Evolutionary conservation across 2,888 invertebrate genomes (phyloP), one percentile per base, ranked within the genome.

Genomic region (Tenthredo distinguenda): DNA sequence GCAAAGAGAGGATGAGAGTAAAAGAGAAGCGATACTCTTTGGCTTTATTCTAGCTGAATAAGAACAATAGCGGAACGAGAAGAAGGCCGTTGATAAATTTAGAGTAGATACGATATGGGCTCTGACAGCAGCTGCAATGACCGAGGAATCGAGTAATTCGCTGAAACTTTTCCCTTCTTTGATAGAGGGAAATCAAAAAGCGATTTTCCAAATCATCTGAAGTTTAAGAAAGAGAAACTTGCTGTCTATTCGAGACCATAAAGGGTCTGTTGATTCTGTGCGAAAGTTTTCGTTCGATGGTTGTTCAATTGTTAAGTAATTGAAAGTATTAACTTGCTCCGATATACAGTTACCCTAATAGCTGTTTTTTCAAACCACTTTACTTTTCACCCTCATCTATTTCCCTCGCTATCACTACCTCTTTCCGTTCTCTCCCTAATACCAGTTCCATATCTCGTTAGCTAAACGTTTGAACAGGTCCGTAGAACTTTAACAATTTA

Each of bases 331-430:
- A 76, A 47, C 31, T 50, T 77, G 1, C 10, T 26, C 21, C 31
- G 10, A 77, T 77, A 77, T 31, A 50, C 77, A 77, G 77, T 50
- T 40, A 77, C 15, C 77, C 77, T 77, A 34, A 77, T 50, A 12
- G 77, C n/a, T 77, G 26, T 77, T 77, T 31, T 31, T 76, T 37
- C 47, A 47, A 77, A 77, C 77, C 34, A 77, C 77, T 77, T 77
- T 55, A 77, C 77, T 55, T 77, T 76, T 77, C 18, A 34, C 31
- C 77, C 18, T 55, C 26, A 18, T 77, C 77, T 50, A 55, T 77
- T 77, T 31, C 31, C 68, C 68, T 68, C 26, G 5, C 47, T 77
- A 4, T 71, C 71, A 40, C 18, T n/a, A 40, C 40, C 15, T 34
- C 37, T 34, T 40, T 37, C 34, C 31, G 5, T 68, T 68, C 26